Conservation (phyloP, 2,113 vertebrate genomes). For the Phylloscopus whistleri region DNA sequence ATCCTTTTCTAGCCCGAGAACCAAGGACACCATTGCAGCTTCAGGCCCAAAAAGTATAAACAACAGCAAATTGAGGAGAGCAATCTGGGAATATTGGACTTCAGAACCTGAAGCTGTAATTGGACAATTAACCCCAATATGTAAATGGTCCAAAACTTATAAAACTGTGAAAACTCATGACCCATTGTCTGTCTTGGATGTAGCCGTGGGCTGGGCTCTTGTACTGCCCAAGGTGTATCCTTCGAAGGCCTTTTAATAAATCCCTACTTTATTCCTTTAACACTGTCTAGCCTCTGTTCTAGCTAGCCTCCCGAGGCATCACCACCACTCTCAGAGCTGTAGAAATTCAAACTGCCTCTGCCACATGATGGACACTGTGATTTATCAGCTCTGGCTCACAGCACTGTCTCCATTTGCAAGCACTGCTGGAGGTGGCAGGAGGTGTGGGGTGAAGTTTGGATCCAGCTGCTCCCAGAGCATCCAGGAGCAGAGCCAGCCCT, state of each 20-base stretch:
- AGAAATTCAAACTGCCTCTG: neutral
- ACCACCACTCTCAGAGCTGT: neutral
- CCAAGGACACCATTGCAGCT: neutral
- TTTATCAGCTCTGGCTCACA: neutral
- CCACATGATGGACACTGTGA: fast-evolving
- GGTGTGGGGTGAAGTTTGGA: neutral
- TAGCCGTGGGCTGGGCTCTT: neutral
- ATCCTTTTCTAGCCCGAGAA: neutral
- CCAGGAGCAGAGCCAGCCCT: neutral
- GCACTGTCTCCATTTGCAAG: fast-evolving
- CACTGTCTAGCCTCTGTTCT: neutral
- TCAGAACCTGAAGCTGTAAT: neutral
- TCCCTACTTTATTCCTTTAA: neutral
- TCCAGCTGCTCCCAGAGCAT: neutral
- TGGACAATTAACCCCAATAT: neutral
- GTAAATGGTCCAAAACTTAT: neutral
- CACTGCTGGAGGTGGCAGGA: neutral
- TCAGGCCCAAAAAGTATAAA: neutral
- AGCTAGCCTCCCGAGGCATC: neutral
- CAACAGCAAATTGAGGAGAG: neutral
- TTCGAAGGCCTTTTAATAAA: neutral
- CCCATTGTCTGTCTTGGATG: neutral
- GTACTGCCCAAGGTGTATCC: neutral
- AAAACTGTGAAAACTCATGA: neutral
- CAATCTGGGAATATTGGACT: neutral